Conservation (phyloP, 2,797 vertebrate species). For the Semotilus atromaculatus region DNA sequence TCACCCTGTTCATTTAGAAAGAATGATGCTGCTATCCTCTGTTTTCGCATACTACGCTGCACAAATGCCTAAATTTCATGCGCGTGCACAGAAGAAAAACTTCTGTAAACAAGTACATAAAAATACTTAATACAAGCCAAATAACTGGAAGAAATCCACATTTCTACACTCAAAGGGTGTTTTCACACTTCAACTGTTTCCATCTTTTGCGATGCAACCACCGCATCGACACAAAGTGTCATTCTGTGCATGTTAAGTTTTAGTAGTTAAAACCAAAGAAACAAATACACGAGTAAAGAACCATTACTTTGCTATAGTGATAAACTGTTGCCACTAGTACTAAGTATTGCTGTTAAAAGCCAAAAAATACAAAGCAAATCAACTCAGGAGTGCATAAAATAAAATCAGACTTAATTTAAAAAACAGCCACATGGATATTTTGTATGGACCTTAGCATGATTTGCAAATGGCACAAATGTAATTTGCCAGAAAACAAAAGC, state of each 20-base stretch:
- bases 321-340: neutral
- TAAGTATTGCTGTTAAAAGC: neutral
- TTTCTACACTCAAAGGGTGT: neutral
- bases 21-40: conserved; percentile 3
- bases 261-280: neutral
- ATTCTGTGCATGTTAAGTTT: neutral
- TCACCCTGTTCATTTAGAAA: conserved; percentile 10
- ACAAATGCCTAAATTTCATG: neutral
- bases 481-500: neutral
- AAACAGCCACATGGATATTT: neutral
- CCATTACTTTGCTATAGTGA: neutral
- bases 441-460: neutral
- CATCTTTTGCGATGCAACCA: neutral
- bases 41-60: neutral
- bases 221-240: neutral
- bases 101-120: neutral
- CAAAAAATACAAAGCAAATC: neutral
- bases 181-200: conserved; percentile 19
- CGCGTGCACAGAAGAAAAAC: neutral
- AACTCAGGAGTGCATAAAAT: neutral
- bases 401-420: neutral
- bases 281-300: neutral
- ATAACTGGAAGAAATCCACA: neutral
- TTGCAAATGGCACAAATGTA: neutral
- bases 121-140: neutral